Evolutionary conservation across 35 echinoderm and acorn worm species (phyloP), one percentile per base, ranked within the genome.

Genomic region (Anneissia japonica): DNA sequence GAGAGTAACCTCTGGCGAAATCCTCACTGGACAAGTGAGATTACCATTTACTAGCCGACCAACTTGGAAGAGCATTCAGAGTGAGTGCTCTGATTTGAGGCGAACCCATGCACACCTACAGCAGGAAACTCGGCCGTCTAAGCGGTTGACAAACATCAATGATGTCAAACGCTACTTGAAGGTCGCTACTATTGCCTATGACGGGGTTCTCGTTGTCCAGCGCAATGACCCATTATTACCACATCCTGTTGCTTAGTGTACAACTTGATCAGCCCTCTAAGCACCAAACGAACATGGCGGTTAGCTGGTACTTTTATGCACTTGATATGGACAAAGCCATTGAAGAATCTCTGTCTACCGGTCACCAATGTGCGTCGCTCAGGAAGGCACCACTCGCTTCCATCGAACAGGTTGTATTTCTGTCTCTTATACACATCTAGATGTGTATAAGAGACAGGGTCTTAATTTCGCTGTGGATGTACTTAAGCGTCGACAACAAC

Each of bases 101-200:
- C 64, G 88, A 26, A 84, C 56, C 5, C 72, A 84, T 84, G 88
- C 88, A 26, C 88, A 89, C 31, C 88, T 89, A 0, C n/a, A 28
- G 3, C 88, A 74, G 35, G 87, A 81, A 10, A 89, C 87, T 21
- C 79, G 41, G 0, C 79, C 87, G 26, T 76, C 80, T 4, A 89
- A 89, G 32, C 73, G 77, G 77, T 29, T 36, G 2, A 84, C 64
- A 12, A 64, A 64, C 12, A 64, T 64, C n/a, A 12, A 12, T 13
- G 51, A 64, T 64, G 51, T 64, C 51, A 64, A 64, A n/a, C 12
- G 51, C 12, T 64, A 64, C n/a, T 64, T 64, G 51, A 9, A 11
- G 14, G 12, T 32, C 12, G 12, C 31, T 77, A 33, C 75, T 64
- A n/a, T 64, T 64, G 51, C 51, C n/a, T 13, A n/a, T n/a, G n/a